Conservation (phyloP, 92 coral and sea anemone genomes). For the Paramuricea clavata region DNA sequence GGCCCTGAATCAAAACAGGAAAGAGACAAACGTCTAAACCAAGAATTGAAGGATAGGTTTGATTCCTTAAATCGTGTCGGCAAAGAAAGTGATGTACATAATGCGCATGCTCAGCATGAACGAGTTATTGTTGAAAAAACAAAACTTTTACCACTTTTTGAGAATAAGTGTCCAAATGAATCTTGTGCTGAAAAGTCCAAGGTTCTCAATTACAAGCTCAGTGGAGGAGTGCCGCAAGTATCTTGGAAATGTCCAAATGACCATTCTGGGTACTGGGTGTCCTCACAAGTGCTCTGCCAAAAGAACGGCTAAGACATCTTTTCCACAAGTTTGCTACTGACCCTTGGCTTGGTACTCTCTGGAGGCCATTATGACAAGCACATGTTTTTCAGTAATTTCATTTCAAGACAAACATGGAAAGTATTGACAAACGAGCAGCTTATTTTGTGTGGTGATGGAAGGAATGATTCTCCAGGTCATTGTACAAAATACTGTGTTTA, state of each 20-base stretch:
- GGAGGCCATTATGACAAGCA: slow-evolving; percentile 60
- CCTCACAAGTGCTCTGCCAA: slow-evolving; percentile 38
- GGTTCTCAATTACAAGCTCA: slow-evolving; percentile 5
- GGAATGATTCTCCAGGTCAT: slow-evolving; percentile 61
- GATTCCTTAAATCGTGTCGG: background rate
- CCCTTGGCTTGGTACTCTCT: slow-evolving; percentile 52
- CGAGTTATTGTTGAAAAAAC: slow-evolving; percentile 48
- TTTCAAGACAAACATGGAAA: slow-evolving; percentile 31
- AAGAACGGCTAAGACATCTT: slow-evolving; percentile 46
- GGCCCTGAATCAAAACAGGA: no score
- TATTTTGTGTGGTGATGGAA: slow-evolving; percentile 56
- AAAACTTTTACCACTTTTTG: slow-evolving; percentile 7
- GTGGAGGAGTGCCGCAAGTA: slow-evolving; percentile 51
- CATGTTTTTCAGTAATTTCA: slow-evolving; percentile 27
- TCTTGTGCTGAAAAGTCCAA: slow-evolving; percentile 16
- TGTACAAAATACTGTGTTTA: slow-evolving; percentile 72
- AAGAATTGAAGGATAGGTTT: no score
- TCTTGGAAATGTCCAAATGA: slow-evolving; percentile 49
- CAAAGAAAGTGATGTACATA: background rate
- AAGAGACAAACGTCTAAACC: no score
- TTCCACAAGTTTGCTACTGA: slow-evolving; percentile 34
- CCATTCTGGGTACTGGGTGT: slow-evolving; percentile 54
- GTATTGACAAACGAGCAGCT: no score
- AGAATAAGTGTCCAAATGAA: slow-evolving; percentile 19
- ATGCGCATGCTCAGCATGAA: background rate